Evolutionary conservation across 37 sponge, comb jelly and placozoan genomes (phyloP).

Genomic region (Chondrosia reniformis): DNA sequence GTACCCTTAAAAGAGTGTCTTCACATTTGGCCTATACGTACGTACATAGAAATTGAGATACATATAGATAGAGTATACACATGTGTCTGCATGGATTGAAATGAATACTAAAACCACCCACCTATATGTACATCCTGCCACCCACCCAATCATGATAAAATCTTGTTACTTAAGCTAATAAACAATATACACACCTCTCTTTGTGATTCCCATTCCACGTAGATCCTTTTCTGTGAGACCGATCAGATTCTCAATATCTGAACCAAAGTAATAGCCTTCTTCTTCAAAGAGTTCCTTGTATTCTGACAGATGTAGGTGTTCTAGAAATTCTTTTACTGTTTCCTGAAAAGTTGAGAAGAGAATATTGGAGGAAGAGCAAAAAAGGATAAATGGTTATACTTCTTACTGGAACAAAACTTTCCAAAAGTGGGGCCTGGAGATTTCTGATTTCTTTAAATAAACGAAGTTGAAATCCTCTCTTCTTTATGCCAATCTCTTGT

Average conservation of each 20-base stretch:
- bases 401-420: conserved; percentile 47
- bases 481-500: conserved; percentile 58
- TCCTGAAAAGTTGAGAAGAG: conserved; percentile 27
- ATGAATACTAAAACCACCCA: too few species aligned
- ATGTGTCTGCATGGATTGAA: too few species aligned
- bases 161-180: too few species aligned
- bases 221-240: conserved; percentile 45
- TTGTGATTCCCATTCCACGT: conserved; percentile 60
- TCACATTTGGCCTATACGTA: too few species aligned
- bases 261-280: conserved; percentile 47
- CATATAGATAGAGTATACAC: too few species aligned
- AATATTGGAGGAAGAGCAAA: background rate
- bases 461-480: conserved; percentile 48
- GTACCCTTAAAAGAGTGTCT: too few species aligned
- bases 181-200: conserved; percentile 46
- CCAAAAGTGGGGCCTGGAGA: conserved; percentile 32
- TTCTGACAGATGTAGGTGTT: conserved; percentile 29
- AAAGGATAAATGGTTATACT: background rate
- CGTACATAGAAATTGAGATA: too few species aligned
- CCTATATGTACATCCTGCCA: background rate
- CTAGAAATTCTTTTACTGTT: conserved; percentile 42
- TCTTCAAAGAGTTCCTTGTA: conserved; percentile 44
- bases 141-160: background rate
- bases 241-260: conserved; percentile 60
- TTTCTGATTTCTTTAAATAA: conserved; percentile 53